Conservation (phyloP, 2,888 invertebrate genomes). For the Apodemia mormo region DNA sequence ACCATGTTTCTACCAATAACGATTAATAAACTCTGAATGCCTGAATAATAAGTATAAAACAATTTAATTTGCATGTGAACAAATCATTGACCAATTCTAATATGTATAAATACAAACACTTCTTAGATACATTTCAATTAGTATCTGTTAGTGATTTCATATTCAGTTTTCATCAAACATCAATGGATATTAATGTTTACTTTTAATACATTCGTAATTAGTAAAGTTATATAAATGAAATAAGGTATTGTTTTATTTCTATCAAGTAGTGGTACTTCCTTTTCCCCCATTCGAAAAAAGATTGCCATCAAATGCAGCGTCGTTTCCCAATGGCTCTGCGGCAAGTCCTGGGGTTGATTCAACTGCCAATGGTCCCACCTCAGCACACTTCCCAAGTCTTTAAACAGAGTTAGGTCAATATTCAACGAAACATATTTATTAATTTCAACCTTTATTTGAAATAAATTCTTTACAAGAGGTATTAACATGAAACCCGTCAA, state of each 20-base stretch:
- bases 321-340: slow-evolving; percentile 53
- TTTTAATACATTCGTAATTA: neutral
- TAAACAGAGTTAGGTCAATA: slow-evolving; percentile 65
- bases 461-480: slow-evolving; percentile 67
- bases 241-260: neutral
- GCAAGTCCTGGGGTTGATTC: slow-evolving; percentile 57
- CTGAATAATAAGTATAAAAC: too few relatives aligned
- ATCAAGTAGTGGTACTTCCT: slow-evolving; percentile 36
- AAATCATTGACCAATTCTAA: neutral
- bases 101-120: neutral
- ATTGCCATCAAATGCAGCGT: slow-evolving; percentile 52
- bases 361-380: slow-evolving; percentile 48
- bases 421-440: slow-evolving; percentile 64
- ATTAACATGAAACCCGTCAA: slow-evolving; percentile 59
- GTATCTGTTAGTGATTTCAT: slow-evolving; percentile 1
- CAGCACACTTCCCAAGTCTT: slow-evolving; percentile 48
- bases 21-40: too few relatives aligned
- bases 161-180: slow-evolving; percentile 1
- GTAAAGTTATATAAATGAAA: neutral
- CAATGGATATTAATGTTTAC: neutral
- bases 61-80: too few relatives aligned
- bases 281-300: slow-evolving; percentile 43
- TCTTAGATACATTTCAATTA: neutral
- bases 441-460: slow-evolving; percentile 73
- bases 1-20: too few relatives aligned